A percentile compares a stretch with the other conserved stretches of the same genome.
phyloP scores from a whole-genome alignment of 2,113 vertebrate genomes.

The Tragelaphus buxtoni region DNA sequence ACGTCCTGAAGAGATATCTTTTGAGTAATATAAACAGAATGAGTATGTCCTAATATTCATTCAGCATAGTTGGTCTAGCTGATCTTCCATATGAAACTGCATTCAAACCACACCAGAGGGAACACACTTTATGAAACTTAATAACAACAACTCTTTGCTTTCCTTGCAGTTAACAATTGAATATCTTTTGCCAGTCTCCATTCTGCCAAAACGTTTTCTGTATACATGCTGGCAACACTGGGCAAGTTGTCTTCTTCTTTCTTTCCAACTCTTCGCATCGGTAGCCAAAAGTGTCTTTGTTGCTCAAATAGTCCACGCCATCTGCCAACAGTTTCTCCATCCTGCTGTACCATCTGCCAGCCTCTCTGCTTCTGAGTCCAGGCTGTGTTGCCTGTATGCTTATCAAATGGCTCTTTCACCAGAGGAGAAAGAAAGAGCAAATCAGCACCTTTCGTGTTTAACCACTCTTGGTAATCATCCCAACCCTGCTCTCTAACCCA shows the following conservation, averaged over 20 bases:
- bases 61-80: background rate
- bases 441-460: background rate
- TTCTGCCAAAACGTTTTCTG: slow-evolving; percentile 59
- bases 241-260: slow-evolving; percentile 60
- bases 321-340: slow-evolving; percentile 53
- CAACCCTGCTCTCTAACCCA: background rate
- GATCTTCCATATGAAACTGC: background rate
- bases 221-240: slow-evolving; percentile 57
- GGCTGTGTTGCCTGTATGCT: background rate
- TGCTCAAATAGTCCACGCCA: slow-evolving; percentile 68
- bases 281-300: slow-evolving; percentile 70
- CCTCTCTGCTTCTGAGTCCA: slow-evolving; percentile 9
- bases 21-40: background rate
- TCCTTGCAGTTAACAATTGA: slow-evolving; percentile 30
- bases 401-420: slow-evolving; percentile 40
- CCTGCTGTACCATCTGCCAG: slow-evolving; percentile 34
- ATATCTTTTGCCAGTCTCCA: slow-evolving; percentile 39
- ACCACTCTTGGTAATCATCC: background rate
- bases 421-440: background rate
- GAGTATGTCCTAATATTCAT: background rate
- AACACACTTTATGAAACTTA: slow-evolving; percentile 10
- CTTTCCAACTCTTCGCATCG: slow-evolving; percentile 61
- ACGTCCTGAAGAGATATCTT: background rate
- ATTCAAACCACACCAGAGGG: background rate
- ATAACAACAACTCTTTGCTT: background rate